phyloP scores from a whole-genome alignment of 2,888 invertebrate species.

The Eutolmus rufibarbis region DNA sequence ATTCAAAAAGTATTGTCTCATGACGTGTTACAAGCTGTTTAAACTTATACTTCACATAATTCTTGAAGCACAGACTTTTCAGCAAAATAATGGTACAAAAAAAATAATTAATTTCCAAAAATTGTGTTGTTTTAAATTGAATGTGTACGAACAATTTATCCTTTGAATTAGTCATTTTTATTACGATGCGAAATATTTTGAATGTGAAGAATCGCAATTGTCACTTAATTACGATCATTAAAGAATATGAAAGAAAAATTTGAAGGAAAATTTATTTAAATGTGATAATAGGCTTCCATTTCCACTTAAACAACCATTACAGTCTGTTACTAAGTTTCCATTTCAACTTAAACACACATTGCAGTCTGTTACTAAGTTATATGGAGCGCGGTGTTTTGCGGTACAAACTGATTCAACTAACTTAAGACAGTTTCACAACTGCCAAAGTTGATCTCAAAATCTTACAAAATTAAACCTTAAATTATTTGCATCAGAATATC shows the following conservation, averaged over 20 bases:
- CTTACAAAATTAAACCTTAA: too few relatives aligned
- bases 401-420: not conserved
- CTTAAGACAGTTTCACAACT: not conserved
- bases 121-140: not conserved
- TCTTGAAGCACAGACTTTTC: not conserved
- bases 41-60: not conserved
- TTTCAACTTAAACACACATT: too few relatives aligned
- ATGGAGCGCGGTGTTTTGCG: too few relatives aligned
- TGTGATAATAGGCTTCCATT: too few relatives aligned
- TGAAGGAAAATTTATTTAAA: not conserved
- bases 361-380: too few relatives aligned
- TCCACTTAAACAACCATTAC: too few relatives aligned
- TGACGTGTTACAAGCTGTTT: not conserved
- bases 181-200: not conserved
- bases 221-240: not conserved
- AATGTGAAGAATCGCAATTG: not conserved
- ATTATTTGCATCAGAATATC: too few relatives aligned
- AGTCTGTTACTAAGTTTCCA: too few relatives aligned
- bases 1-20: not conserved
- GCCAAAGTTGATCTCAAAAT: not conserved
- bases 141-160: not conserved
- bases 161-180: not conserved
- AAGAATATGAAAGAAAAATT: not conserved
- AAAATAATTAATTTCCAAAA: not conserved
- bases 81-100: not conserved